Conservation (phyloP, 1,140 invertebrate species). For the Ctenoplectra terminalis region DNA sequence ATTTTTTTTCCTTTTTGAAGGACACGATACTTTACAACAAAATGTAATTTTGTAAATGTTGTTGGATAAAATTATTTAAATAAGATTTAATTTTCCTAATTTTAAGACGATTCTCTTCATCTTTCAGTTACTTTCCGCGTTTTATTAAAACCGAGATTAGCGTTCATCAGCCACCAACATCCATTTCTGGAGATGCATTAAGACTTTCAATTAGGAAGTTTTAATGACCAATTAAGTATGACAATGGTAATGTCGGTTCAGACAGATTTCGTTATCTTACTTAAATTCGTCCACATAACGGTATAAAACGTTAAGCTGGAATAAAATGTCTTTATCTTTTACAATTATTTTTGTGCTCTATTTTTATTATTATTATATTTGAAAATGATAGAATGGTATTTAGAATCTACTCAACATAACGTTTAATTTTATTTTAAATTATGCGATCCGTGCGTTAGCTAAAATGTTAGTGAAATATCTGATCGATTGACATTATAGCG, state of each 20-base stretch:
- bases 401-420: too few relatives aligned
- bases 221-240: constrained; percentile 60
- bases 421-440: too few relatives aligned
- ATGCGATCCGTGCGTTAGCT: too few relatives aligned
- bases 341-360: too few relatives aligned
- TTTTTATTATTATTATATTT: background rate
- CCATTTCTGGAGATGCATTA: constrained; percentile 24
- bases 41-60: background rate
- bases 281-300: background rate
- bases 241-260: constrained; percentile 39
- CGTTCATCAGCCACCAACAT: constrained; percentile 34
- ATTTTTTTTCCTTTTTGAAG: too few relatives aligned
- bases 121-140: background rate
- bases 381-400: too few relatives aligned
- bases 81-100: constrained; percentile 12
- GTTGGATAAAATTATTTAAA: background rate
- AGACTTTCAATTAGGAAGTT: constrained; percentile 60
- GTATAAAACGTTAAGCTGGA: background rate
- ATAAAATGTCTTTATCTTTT: background rate
- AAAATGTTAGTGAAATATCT: too few relatives aligned
- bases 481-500: too few relatives aligned
- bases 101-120: background rate
- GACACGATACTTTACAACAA: too few relatives aligned
- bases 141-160: constrained; percentile 58
- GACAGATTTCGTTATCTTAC: constrained; percentile 14